phyloP scores from a whole-genome alignment of 2,797 vertebrate species.

The Pteropus rufus region DNA sequence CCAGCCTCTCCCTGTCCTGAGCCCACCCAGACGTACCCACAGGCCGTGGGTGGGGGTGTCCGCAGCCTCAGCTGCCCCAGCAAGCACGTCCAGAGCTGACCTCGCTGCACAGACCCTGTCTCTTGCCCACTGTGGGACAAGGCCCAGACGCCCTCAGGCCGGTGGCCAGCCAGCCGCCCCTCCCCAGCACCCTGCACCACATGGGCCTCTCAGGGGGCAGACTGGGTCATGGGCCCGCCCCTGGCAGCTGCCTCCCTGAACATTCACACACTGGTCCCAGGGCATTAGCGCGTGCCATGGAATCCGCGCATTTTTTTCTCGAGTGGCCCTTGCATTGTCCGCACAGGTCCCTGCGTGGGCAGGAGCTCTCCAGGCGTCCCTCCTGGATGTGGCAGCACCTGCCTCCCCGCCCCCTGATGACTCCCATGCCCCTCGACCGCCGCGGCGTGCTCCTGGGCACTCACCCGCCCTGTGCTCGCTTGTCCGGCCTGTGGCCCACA shows the following conservation, averaged over 20 bases:
- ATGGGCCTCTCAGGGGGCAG: neutral
- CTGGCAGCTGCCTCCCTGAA: neutral
- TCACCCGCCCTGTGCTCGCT: neutral
- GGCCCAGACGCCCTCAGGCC: neutral
- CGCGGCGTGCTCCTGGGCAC: neutral
- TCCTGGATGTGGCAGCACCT: neutral
- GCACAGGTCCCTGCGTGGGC: neutral
- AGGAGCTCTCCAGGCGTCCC: neutral
- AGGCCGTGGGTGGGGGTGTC: no score
- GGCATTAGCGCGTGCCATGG: neutral
- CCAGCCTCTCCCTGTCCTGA: neutral
- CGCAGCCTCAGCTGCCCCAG: neutral
- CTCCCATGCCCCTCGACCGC: no score
- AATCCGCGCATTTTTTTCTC: neutral
- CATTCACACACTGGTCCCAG: no score
- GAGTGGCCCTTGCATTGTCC: neutral
- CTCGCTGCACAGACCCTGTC: rapidly evolving
- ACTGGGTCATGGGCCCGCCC: rapidly evolving
- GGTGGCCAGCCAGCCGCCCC: neutral
- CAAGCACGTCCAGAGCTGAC: neutral
- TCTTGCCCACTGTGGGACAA: neutral
- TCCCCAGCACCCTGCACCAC: neutral
- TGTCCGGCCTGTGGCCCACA: neutral
- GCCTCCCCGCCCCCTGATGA: no score
- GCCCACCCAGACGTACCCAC: neutral